Percentiles rank a stretch among this genome's conserved stretches.
Evolutionary conservation across 2,888 invertebrate genomes (phyloP).

Genomic region (Achlya flavicornis): DNA sequence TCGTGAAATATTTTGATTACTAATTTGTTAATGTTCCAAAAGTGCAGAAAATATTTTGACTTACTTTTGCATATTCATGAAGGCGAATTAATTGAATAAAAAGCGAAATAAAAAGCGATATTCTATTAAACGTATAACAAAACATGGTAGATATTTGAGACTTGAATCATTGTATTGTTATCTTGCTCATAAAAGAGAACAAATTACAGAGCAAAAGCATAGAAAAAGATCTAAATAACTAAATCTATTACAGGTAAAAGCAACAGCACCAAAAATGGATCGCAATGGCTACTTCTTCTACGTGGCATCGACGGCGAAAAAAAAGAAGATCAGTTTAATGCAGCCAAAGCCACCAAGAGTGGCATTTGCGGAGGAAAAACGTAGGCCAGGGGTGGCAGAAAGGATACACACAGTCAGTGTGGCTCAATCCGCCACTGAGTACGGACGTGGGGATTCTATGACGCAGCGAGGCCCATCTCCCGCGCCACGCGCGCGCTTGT

Average conservation of each 20-base stretch:
- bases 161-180: too few species aligned
- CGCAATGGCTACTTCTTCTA: constrained; percentile 80
- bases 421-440: constrained; percentile 59
- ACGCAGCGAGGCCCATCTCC: constrained; percentile 65
- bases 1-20: neutral
- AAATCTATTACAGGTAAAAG: constrained; percentile 67
- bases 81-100: neutral
- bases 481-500: constrained; percentile 75
- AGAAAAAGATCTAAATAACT: neutral
- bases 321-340: constrained; percentile 81
- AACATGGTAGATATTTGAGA: too few species aligned
- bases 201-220: neutral
- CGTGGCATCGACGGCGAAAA: constrained; percentile 78
- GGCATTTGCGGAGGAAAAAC: constrained; percentile 74
- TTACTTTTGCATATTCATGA: neutral
- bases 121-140: neutral
- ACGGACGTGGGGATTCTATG: constrained; percentile 64
- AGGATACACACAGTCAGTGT: constrained; percentile 64
- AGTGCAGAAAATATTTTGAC: neutral
- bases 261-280: constrained; percentile 78
- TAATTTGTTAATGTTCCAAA: neutral
- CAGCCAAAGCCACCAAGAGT: constrained; percentile 76
- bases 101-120: neutral
- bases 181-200: neutral
- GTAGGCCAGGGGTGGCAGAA: constrained; percentile 70